phyloP scores from a whole-genome alignment of 2,888 invertebrate genomes.

The Eledona agricola region DNA sequence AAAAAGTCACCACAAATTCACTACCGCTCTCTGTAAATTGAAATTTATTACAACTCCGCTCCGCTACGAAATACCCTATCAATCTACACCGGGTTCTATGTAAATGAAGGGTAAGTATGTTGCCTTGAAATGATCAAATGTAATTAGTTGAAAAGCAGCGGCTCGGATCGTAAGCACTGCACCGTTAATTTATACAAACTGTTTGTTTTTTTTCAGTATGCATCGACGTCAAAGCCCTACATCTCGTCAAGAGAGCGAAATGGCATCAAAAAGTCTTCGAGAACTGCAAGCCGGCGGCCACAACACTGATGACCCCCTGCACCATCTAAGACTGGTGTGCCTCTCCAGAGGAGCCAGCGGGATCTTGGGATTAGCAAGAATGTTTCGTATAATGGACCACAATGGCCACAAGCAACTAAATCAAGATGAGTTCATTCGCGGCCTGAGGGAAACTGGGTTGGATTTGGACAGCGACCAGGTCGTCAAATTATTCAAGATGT shows the following conservation, averaged over 20 bases:
- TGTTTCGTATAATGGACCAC: constrained; percentile 92
- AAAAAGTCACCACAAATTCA: too few species aligned
- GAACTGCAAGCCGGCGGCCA: constrained; percentile 73
- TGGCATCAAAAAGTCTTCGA: constrained; percentile 78
- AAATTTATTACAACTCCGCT: too few species aligned
- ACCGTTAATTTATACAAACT: too few species aligned
- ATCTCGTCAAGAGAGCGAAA: constrained; percentile 78
- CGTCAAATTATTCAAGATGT: constrained; percentile 72
- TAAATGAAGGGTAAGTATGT: too few species aligned
- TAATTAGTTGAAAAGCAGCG: too few species aligned
- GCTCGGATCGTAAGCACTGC: too few species aligned
- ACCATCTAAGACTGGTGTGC: constrained; percentile 84
- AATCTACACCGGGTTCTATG: too few species aligned
- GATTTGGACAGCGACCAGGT: constrained; percentile 73
- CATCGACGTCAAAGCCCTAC: constrained; percentile 76
- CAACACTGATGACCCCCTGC: constrained; percentile 85
- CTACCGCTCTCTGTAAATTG: too few species aligned
- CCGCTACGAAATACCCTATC: too few species aligned
- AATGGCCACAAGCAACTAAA: constrained; percentile 85
- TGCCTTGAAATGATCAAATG: too few species aligned
- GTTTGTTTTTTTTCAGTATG: constrained; percentile 46
- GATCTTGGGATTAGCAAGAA: constrained; percentile 86
- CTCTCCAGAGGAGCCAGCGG: constrained; percentile 87
- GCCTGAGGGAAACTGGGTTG: constrained; percentile 80
- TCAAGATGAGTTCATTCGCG: constrained; percentile 82